Percentiles rank a stretch among this genome's conserved stretches.
phyloP scores from a whole-genome alignment of 2,797 vertebrate genomes.

The Rhinella marina region DNA sequence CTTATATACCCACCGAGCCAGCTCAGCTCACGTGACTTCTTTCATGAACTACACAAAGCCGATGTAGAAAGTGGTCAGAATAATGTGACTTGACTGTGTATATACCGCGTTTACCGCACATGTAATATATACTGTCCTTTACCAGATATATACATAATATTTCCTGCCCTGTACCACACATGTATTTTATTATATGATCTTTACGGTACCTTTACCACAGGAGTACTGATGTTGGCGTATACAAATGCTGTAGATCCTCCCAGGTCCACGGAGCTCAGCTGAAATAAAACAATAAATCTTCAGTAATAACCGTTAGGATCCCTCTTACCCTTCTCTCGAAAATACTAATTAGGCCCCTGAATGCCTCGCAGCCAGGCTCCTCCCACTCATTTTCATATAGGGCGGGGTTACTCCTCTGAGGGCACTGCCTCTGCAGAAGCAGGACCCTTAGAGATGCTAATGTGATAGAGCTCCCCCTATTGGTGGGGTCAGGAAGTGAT shows the following conservation, averaged over 20 bases:
- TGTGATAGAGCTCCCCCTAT: neutral
- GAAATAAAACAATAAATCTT: conserved; percentile 63
- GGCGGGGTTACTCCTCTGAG: neutral
- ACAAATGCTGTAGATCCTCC: conserved; percentile 93
- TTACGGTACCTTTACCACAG: conserved; percentile 85
- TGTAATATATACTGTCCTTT: neutral
- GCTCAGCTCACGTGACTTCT: no score
- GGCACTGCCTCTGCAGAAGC: neutral
- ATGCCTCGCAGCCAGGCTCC: neutral
- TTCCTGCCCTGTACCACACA: neutral
- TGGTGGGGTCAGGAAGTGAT: neutral
- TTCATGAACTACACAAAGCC: no score
- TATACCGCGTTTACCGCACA: neutral
- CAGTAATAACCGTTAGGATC: neutral
- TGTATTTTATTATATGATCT: neutral
- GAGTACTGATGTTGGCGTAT: conserved; percentile 89
- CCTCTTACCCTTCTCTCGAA: no score
- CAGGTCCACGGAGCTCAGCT: conserved; percentile 91
- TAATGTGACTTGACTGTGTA: no score
- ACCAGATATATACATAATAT: neutral
- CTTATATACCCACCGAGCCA: no score
- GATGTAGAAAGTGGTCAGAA: no score
- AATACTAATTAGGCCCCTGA: neutral
- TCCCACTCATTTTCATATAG: neutral
- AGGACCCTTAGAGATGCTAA: neutral